Conservation (phyloP, 2,113 vertebrate species). For the Tamias sibiricus region DNA sequence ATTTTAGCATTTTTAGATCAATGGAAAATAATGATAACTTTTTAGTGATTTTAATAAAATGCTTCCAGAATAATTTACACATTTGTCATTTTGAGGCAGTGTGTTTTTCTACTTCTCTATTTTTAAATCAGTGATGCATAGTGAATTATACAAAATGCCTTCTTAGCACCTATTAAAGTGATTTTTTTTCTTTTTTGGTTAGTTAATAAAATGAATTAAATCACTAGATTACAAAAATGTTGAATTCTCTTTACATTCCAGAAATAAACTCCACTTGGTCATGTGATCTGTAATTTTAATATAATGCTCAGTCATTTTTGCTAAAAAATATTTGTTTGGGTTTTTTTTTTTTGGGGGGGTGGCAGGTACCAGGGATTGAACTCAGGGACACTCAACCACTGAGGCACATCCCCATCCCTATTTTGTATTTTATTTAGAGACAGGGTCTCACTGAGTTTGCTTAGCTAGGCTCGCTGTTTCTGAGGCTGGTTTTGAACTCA, state of each 20-base stretch:
- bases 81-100: neutral
- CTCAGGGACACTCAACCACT: too few species aligned
- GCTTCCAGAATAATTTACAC: slow-evolving; percentile 2
- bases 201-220: slow-evolving; percentile 6
- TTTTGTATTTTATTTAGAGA: too few species aligned
- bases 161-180: neutral
- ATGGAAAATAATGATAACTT: neutral
- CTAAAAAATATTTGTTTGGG: neutral
- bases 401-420: too few species aligned
- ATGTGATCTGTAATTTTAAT: slow-evolving; percentile 34
- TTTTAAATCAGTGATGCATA: neutral
- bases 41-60: slow-evolving; percentile 48
- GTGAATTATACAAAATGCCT: neutral
- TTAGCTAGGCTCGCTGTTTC: too few species aligned
- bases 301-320: neutral
- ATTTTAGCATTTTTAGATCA: slow-evolving; percentile 18
- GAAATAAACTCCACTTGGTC: slow-evolving; percentile 19
- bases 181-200: neutral
- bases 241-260: slow-evolving; percentile 42
- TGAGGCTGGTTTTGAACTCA: too few species aligned
- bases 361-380: too few species aligned
- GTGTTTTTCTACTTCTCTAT: slow-evolving; percentile 15
- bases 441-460: too few species aligned
- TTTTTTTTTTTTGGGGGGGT: neutral
- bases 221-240: neutral